Percentiles rank a stretch among this genome's conserved stretches.
Evolutionary conservation across 2,797 vertebrate genomes (phyloP).

Genomic region (Amniataba percoides): DNA sequence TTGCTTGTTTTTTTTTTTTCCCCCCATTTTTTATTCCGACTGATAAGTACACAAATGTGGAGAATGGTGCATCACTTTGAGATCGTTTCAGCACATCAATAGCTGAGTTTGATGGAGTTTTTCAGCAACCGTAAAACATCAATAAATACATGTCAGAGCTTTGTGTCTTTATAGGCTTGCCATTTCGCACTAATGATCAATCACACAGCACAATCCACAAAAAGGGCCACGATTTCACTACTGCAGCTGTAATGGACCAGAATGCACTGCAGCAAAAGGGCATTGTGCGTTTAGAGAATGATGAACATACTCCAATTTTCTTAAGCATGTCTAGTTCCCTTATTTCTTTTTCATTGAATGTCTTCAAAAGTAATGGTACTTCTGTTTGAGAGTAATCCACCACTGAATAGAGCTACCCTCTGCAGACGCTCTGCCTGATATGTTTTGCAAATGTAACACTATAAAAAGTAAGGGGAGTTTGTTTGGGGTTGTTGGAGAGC

Average conservation of each 20-base stretch:
- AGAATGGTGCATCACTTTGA: background rate
- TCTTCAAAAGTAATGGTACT: background rate
- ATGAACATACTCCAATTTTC: background rate
- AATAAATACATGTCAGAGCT: background rate
- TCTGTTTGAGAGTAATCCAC: background rate
- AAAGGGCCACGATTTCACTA: background rate
- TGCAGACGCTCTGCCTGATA: background rate
- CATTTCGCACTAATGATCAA: slow-evolving; percentile 12
- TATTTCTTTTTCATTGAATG: background rate
- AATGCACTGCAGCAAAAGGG: background rate
- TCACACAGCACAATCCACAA: background rate
- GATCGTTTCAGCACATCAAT: background rate
- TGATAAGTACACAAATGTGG: background rate
- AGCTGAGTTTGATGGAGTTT: background rate
- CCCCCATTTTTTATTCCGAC: too few relatives aligned
- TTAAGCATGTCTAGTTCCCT: background rate
- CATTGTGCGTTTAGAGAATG: background rate
- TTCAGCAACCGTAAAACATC: slow-evolving; percentile 14
- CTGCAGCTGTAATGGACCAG: background rate
- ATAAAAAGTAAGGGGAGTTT: too few relatives aligned
- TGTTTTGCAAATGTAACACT: too few relatives aligned
- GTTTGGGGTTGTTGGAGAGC: too few relatives aligned
- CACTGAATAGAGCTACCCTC: too few relatives aligned
- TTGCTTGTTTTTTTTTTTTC: background rate
- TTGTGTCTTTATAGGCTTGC: slow-evolving; percentile 10